Base-by-base conservation (phyloP, 2,888 invertebrate species). In the Dynastes grantii region DNA sequence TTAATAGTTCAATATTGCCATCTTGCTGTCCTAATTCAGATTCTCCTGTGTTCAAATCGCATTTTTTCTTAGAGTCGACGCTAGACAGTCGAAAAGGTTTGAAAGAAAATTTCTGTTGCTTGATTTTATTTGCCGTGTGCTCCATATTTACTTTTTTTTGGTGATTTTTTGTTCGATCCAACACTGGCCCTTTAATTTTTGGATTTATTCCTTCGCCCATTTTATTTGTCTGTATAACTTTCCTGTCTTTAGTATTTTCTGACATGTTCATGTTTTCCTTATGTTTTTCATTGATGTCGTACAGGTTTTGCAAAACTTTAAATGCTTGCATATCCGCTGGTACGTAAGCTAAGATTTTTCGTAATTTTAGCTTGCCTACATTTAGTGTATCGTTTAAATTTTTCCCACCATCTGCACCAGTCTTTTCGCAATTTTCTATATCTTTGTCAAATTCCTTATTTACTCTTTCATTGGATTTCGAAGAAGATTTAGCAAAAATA, bases 331-430 rank as follows among this genome's bases (percentile, higher is more conserved):
- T 5, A 45, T 75, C 61, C 22, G 11, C 61, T 27, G 73, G 73
- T 4, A 58, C 45, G 13, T 40, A 75, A 61, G 73, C 73, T 45
- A 58, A 27, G 40, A 58, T 75, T 45, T 75, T 75, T 13, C 45
- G 61, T 27, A 75, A 61, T 16, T 11, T 9, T 45, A 55, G 40
- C 40, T 61, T 73, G 11, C 45, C 45, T 63, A 61, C 3, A 45
- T 29, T 61, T 22, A 29, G 40, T 3, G 13, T 22, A 45, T 22
- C 49, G 45, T 45, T 37, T 32, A 9, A 22, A 49, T 1, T 16
- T 53, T 16, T 16, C 8, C 8, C 22, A 40, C 13, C n/a, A 51
- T 27, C 8, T 4, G 4, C n/a, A 29, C n/a, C 49, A 2, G 49
- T 68, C 16, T 68, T 51, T 27, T 6, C 13, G 49, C 2, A 27